Base-by-base conservation (phyloP, 2,113 vertebrate species). In the Rhinolophus sinicus region DNA sequence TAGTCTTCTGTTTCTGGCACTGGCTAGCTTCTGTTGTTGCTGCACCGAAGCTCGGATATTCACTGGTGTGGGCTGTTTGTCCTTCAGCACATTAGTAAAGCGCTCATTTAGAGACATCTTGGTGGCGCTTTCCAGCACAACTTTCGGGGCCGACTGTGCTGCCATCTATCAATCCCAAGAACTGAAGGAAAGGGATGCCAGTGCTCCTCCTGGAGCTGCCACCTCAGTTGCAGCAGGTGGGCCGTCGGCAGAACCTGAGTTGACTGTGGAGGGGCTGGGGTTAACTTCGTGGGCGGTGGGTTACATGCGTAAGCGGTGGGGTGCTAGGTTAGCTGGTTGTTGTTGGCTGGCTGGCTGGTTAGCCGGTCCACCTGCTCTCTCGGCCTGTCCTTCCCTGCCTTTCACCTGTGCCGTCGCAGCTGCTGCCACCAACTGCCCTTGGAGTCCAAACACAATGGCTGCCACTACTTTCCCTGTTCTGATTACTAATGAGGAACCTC, bases 71-170 rank as follows among this genome's bases (percentile, higher is more conserved):
- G 99, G 99, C 98, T 99, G 99, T 99, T 99, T 99, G 99, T 99
- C 99, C 99, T 99, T 99, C 99, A 99, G 99, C 99, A 99, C 99
- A 98, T 99, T 99, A 99, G 99, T 99, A 98, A 99, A 99, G 99
- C 99, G 99, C 99, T 99, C 99, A 97, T 99, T 99, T 97, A 99
- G 99, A 97, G 99, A 99, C 99, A 99, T 99, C 99, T 99, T 99
- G 99, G 99, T 99, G 99, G 99, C 99, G 99, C 99, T 99, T 99
- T 99, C 99, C 99, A 99, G 99, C 99, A 99, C 99, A 90, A 99
- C 99, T 99, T 99, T 99, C 99, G 99, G 99, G 92, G 99, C 99
- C 94, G 99, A 99, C 97, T 99, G 98, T 94, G 99, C 99, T 97
- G 99, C 99, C 99, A 99, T 99, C 99, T 98, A 99, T 98, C 98